Percentiles rank a stretch among this genome's conserved stretches.
Evolutionary conservation across 2,113 vertebrate genomes (phyloP).

Genomic region (Engraulis encrasicolus): DNA sequence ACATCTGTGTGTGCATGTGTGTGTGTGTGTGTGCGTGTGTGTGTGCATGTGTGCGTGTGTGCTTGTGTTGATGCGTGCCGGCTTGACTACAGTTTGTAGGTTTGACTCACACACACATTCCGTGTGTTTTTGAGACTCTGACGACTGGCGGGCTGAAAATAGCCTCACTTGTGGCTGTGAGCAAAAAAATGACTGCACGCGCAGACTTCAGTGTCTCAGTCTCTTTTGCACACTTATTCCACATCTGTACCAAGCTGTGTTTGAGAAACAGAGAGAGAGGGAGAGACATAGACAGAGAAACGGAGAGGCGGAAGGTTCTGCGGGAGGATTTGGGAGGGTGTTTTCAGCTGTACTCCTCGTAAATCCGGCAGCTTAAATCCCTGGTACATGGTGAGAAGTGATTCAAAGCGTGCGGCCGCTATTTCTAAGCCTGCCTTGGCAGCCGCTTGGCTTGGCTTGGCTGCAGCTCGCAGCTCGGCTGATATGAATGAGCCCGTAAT

Average conservation of each 20-base stretch:
- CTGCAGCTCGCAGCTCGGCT: neutral
- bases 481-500: constrained; percentile 8
- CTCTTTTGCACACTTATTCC: neutral
- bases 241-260: neutral
- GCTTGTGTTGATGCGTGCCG: constrained; percentile 36
- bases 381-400: neutral
- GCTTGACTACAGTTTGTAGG: constrained; percentile 19
- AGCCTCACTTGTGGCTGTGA: constrained; percentile 2
- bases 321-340: neutral
- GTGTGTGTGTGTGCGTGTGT: constrained; percentile 16
- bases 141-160: neutral
- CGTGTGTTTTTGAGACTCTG: neutral
- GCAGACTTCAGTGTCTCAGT: neutral
- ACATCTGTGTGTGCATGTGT: neutral
- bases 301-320: neutral
- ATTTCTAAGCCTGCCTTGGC: neutral
- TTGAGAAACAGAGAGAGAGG: neutral
- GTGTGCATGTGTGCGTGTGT: constrained; percentile 22
- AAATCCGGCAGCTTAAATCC: constrained; percentile 2
- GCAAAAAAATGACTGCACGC: neutral
- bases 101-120: neutral
- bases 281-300: too few species aligned
- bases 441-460: neutral
- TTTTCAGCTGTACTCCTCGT: neutral
- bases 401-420: neutral